These are phyloP conservation scores for Anastatus disparis DNA, from an alignment of 1,140 invertebrate genomes.

Conservation along the genomic window DNA sequence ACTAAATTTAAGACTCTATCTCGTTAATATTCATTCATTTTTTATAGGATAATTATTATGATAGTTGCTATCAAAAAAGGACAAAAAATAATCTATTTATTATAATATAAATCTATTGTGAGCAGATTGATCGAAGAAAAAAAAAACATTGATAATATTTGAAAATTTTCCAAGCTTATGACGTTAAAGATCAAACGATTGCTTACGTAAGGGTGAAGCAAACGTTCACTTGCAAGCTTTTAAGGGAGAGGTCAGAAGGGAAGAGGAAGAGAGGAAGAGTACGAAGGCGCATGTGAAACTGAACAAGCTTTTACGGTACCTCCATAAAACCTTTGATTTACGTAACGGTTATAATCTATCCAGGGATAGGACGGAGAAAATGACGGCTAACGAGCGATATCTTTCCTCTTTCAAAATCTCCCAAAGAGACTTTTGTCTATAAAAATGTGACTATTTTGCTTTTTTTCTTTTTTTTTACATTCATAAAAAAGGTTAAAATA, in stretches of 20 bases:
- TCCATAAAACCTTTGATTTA: slow-evolving; percentile 31
- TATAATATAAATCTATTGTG: too few relatives aligned
- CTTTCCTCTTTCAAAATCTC: not conserved
- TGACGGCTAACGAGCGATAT: slow-evolving; percentile 21
- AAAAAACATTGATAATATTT: too few relatives aligned
- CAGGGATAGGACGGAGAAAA: slow-evolving; percentile 4
- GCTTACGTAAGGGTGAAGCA: not conserved
- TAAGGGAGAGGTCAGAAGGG: too few relatives aligned
- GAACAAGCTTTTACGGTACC: slow-evolving; percentile 8
- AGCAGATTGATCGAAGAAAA: too few relatives aligned
- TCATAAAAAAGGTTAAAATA: slow-evolving; percentile 7
- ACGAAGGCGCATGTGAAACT: not conserved
- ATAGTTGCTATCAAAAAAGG: too few relatives aligned
- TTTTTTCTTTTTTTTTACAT: too few relatives aligned
- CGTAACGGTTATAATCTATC: slow-evolving; percentile 30
- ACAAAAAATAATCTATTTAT: too few relatives aligned
- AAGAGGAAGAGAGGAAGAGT: too few relatives aligned
- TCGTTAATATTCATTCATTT: too few relatives aligned
- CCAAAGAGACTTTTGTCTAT: not conserved
- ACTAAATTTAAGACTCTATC: too few relatives aligned
- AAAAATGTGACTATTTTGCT: too few relatives aligned
- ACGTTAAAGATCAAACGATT: slow-evolving; percentile 2
- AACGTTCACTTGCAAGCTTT: not conserved
- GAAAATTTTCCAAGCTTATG: not conserved
- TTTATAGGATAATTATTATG: too few relatives aligned